Base-by-base conservation (phyloP, 2,797 vertebrate genomes). In the Gymnothorax reevesii region DNA sequence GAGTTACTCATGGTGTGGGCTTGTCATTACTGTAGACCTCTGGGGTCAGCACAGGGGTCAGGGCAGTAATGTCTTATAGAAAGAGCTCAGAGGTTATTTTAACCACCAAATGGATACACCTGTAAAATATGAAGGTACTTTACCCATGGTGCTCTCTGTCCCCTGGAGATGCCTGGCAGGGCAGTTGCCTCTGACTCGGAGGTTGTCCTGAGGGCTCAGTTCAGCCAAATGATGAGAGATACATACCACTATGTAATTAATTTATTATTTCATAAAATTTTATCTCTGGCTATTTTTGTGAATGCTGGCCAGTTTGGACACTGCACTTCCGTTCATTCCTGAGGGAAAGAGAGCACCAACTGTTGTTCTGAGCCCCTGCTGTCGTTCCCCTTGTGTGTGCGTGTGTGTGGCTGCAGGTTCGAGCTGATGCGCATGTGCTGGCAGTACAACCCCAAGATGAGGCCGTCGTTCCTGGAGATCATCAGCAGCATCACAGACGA, bases 371-470 rank as follows among this genome's bases (percentile, higher is more conserved):
- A 52, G 42, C 17, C 15, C 71, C 7, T 13, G 12, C 1, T 33
- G 4, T 73, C 13, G 27, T 33, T 13, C 10, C 69, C 25, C 9
- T 25, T 71, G 62, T 17, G 62, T 22, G 62, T 17, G 25, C 80
- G 15, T 57, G 20, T 75, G 6, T 17, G 49, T 60, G 55, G 25
- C 33, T 69, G 2, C 93, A 99, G 98, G 93, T 99, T 99, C 9
- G 98, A 99, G 77, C 88, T 99, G 93, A 99, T 99, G 99, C 96
- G 98, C 87, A 98, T 99, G 98, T 99, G 99, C 94, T 99, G 99
- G 99, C 99, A 99, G 94, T 99, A 98, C 92, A 99, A 99, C 88
- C 98, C 98, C 0, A 99, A 98, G 92, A 99, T 99, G 98, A 94
- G 99, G 27, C 99, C 98, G 0, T 95, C 98, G 88, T 99, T 99